Conservation (phyloP, 2,797 vertebrate species). For the Dipus sagitta region DNA sequence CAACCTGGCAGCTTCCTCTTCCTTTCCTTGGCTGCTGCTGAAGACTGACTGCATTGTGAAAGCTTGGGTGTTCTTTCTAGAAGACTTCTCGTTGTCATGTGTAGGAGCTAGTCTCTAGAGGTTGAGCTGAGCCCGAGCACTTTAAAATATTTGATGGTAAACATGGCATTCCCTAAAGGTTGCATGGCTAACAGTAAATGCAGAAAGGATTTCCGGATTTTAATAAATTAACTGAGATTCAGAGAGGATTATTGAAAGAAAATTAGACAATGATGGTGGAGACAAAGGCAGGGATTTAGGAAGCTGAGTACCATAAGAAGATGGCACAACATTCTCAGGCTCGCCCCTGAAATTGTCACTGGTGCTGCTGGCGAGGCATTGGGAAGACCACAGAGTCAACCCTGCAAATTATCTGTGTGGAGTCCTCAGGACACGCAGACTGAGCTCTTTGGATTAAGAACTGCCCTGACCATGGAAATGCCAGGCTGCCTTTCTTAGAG, state of each 20-base stretch:
- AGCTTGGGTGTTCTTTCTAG: neutral
- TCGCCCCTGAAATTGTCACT: neutral
- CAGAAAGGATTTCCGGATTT: conserved; percentile 47
- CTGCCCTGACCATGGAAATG: neutral
- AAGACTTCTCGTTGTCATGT: conserved; percentile 10
- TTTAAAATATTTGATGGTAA: conserved; percentile 41
- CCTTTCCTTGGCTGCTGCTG: conserved; percentile 54
- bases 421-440: neutral
- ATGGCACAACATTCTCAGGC: neutral
- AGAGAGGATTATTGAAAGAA: conserved; percentile 6
- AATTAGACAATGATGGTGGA: conserved; percentile 3
- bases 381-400: neutral
- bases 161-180: neutral
- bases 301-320: neutral
- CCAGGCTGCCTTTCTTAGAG: conserved; percentile 43
- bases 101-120: neutral
- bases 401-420: neutral
- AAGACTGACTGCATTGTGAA: conserved; percentile 34
- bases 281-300: neutral
- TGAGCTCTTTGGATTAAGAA: neutral
- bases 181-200: neutral
- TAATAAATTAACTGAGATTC: conserved; percentile 43
- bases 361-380: neutral
- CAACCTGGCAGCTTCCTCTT: conserved; percentile 48
- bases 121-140: conserved; percentile 18